Evolutionary conservation across 2,888 invertebrate species (phyloP).

Genomic region (Megamerina dolium): DNA sequence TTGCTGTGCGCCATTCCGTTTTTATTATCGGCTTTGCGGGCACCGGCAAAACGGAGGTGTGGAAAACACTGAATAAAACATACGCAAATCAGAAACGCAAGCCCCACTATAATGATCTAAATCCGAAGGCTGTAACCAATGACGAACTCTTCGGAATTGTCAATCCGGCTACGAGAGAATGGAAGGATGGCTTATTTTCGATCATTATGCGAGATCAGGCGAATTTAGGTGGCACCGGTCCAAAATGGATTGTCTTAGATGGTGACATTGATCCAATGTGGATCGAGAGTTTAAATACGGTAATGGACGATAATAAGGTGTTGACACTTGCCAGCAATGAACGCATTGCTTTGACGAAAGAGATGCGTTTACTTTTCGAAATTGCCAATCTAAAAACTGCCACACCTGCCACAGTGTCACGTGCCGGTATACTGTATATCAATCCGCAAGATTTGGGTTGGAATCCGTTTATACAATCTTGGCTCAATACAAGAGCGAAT

Average conservation of each 20-base stretch:
- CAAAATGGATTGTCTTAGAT: constrained; percentile 93
- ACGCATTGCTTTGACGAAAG: constrained; percentile 80
- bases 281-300: constrained; percentile 93
- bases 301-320: constrained; percentile 96
- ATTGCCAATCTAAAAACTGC: constrained; percentile 85
- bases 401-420: constrained; percentile 91
- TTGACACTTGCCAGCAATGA: constrained; percentile 91
- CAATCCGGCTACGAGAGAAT: constrained; percentile 87
- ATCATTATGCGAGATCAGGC: constrained; percentile 91
- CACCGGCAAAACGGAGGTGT: constrained; percentile 87
- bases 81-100: constrained; percentile 75
- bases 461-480: constrained; percentile 86
- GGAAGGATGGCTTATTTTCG: constrained; percentile 88
- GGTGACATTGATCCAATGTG: constrained; percentile 98
- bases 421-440: constrained; percentile 90
- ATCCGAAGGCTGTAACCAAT: constrained; percentile 93
- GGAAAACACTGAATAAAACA: constrained; percentile 82
- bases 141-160: constrained; percentile 93
- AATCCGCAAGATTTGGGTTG: constrained; percentile 92
- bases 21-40: constrained; percentile 82
- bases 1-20: constrained; percentile 91
- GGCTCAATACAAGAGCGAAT: constrained; percentile 73
- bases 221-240: constrained; percentile 75
- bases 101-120: constrained; percentile 83
- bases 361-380: constrained; percentile 90